These are phyloP conservation scores for Erannis defoliaria DNA, from an alignment of 2,888 invertebrate genomes.

Conservation along the genomic window DNA sequence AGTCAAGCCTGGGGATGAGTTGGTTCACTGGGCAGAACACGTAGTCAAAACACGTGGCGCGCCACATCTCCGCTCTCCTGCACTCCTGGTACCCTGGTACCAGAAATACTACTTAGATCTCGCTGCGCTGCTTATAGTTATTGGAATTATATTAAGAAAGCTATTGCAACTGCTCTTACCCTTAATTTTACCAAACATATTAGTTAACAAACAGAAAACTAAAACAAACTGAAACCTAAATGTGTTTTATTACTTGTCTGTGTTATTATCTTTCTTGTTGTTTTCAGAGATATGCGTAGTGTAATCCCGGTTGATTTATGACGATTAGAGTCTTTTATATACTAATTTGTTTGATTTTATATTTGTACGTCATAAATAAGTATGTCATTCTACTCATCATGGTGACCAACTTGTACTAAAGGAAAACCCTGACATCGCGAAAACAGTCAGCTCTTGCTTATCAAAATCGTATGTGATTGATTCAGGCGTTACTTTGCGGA, in stretches of 20 bases:
- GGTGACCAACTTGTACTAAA: no score
- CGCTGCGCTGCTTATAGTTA: background rate
- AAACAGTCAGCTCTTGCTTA: no score
- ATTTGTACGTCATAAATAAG: no score
- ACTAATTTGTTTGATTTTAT: no score
- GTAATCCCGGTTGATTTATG: no score
- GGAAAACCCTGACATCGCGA: no score
- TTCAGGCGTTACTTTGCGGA: no score
- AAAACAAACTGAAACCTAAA: background rate
- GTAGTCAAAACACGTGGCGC: conserved; percentile 58
- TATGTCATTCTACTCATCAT: no score
- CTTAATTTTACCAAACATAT: background rate
- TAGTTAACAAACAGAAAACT: background rate
- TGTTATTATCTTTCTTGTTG: no score
- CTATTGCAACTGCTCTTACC: background rate
- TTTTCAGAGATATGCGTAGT: no score
- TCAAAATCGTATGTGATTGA: no score
- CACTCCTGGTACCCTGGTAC: conserved; percentile 56
- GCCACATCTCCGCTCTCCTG: conserved; percentile 57
- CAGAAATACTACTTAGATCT: conserved; percentile 61
- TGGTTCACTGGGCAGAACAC: conserved; percentile 60
- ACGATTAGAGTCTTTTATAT: no score
- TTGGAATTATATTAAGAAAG: background rate
- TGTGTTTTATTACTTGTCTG: background rate
- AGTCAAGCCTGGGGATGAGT: conserved; percentile 51